phyloP scores from a whole-genome alignment of 2,888 invertebrate species.

The Philhelius pedissequus region DNA sequence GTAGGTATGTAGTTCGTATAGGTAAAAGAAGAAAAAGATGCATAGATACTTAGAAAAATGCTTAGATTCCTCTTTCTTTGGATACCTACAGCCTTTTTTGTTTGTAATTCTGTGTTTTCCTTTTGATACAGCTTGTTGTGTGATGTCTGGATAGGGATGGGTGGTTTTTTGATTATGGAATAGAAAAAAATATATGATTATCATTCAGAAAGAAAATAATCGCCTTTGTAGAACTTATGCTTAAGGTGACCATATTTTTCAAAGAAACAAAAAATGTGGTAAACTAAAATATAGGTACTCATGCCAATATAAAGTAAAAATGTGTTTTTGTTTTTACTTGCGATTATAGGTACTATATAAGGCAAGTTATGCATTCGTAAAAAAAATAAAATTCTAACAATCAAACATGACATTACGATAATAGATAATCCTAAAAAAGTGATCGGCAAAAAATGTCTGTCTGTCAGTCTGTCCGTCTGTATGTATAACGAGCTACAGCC shows the following conservation, averaged over 20 bases:
- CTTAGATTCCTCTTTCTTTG: constrained; percentile 6
- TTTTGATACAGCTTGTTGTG: constrained; percentile 22
- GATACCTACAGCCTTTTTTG: background rate
- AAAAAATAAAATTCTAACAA: too few relatives aligned
- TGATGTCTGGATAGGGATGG: constrained; percentile 59
- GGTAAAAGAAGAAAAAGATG: background rate
- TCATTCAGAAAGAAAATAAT: constrained; percentile 46
- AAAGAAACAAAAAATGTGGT: background rate
- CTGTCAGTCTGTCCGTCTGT: too few relatives aligned
- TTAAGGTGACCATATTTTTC: background rate
- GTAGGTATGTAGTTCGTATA: too few relatives aligned
- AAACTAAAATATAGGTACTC: too few relatives aligned
- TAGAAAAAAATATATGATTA: constrained; percentile 47
- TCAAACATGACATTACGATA: too few relatives aligned
- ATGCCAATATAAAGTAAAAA: too few relatives aligned
- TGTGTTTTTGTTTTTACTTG: too few relatives aligned
- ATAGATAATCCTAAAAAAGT: too few relatives aligned
- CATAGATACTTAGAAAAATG: constrained; percentile 30
- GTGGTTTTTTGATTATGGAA: constrained; percentile 61
- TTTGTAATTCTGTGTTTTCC: background rate
- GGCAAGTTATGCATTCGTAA: too few relatives aligned
- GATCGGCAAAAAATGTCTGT: too few relatives aligned
- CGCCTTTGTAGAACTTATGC: background rate
- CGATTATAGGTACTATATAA: too few relatives aligned
- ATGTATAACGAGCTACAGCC: too few relatives aligned